Percentiles rank a stretch among this genome's conserved stretches.
phyloP scores from a whole-genome alignment of 2,113 vertebrate species.

The Xenotilapia longispinis region DNA sequence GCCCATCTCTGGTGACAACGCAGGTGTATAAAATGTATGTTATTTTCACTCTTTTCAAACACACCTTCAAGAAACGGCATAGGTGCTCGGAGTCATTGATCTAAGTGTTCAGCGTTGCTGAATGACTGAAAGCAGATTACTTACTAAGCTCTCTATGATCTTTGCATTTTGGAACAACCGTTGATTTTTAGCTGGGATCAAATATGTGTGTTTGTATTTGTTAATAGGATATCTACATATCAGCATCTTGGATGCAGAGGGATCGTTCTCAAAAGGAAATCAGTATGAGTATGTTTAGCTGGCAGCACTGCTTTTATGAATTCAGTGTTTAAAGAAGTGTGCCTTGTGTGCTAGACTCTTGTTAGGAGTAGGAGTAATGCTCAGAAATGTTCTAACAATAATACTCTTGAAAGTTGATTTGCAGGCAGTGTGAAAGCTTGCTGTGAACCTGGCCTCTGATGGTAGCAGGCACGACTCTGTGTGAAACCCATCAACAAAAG shows the following conservation, averaged over 20 bases:
- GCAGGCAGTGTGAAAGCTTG: background rate
- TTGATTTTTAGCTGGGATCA: background rate
- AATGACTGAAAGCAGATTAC: background rate
- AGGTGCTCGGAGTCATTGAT: background rate
- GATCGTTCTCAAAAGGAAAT: background rate
- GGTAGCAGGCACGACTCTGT: background rate
- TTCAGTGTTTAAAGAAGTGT: background rate
- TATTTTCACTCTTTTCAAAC: background rate
- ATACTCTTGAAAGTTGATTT: slow-evolving; percentile 20
- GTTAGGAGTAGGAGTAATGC: background rate
- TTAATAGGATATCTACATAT: background rate
- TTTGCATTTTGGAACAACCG: background rate
- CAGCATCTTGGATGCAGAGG: background rate
- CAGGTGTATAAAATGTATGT: background rate
- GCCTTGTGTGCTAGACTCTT: background rate
- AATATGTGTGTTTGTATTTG: background rate
- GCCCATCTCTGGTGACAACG: background rate
- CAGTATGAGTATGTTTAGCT: background rate
- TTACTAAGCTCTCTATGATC: background rate
- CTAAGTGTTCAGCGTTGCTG: background rate
- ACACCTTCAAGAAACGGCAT: background rate
- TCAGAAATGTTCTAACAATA: slow-evolving; percentile 17
- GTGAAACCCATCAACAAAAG: slow-evolving; percentile 4
- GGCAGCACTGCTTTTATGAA: background rate
- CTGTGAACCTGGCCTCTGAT: background rate